Evolutionary conservation across 2,888 invertebrate species (phyloP).

Genomic region (Synanthedon andrenaeformis): DNA sequence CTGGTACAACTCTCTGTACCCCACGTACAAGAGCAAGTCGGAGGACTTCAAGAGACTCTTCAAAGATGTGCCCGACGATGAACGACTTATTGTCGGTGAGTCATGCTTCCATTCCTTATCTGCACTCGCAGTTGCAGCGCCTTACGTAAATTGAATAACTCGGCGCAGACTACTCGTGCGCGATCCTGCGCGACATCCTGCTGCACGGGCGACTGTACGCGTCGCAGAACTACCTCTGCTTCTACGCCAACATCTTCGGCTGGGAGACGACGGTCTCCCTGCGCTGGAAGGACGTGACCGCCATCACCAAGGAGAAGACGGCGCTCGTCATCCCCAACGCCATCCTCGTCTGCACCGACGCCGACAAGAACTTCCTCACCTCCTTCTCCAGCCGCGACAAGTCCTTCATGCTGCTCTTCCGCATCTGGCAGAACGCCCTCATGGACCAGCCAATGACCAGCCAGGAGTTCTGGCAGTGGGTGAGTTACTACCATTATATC

Average conservation of each 20-base stretch:
- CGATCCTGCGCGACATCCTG: conserved; percentile 94
- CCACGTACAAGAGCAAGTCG: conserved; percentile 93
- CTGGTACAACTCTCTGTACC: conserved; percentile 88
- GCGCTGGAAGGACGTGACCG: conserved; percentile 90
- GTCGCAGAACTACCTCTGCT: conserved; percentile 94
- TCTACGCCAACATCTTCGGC: conserved; percentile 97
- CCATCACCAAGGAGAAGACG: conserved; percentile 95
- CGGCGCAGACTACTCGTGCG: conserved; percentile 99
- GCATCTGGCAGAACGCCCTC: conserved; percentile 96
- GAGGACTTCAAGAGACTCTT: conserved; percentile 94
- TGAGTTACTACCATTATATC: too few species aligned
- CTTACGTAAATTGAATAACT: too few species aligned
- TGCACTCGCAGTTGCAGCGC: too few species aligned
- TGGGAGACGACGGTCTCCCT: conserved; percentile 93
- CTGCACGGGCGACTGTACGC: conserved; percentile 96
- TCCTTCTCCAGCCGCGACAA: conserved; percentile 96
- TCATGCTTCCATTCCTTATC: too few species aligned
- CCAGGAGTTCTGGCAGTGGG: conserved; percentile 91
- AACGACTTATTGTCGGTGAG: conserved; percentile 92
- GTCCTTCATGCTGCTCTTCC: conserved; percentile 93
- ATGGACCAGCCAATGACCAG: conserved; percentile 88
- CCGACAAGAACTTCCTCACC: conserved; percentile 92
- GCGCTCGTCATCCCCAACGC: conserved; percentile 89
- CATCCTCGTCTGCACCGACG: conserved; percentile 84
- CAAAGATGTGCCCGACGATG: conserved; percentile 90